Percentiles rank a stretch among this genome's conserved stretches.
phyloP scores from a whole-genome alignment of 2,888 invertebrate genomes.

The Drosophila atripex region DNA sequence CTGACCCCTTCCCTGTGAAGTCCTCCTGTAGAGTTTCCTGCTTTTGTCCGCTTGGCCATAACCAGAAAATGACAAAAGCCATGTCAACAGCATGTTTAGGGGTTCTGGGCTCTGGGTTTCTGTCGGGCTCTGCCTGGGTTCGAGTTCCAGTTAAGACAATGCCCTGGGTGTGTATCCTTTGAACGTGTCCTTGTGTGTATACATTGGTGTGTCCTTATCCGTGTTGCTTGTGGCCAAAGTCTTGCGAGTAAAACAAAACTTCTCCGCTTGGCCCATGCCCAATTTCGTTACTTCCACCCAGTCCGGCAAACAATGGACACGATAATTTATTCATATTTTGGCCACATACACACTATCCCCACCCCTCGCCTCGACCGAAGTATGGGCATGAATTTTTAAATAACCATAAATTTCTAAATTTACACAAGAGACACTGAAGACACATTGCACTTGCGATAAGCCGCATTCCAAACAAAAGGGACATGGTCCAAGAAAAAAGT shows the following conservation, averaged over 20 bases:
- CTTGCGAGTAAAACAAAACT: slow-evolving; percentile 54
- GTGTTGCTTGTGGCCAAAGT: slow-evolving; percentile 66
- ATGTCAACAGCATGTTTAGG: slow-evolving; percentile 74
- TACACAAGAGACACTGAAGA: slow-evolving; percentile 75
- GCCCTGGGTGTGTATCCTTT: slow-evolving; percentile 27
- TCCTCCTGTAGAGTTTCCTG: slow-evolving; percentile 38
- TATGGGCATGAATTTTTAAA: slow-evolving; percentile 71
- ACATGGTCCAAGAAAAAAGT: slow-evolving; percentile 20
- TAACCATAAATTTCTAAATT: slow-evolving; percentile 80
- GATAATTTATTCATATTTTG: slow-evolving; percentile 77
- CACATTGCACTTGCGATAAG: slow-evolving; percentile 75
- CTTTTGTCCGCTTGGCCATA: slow-evolving; percentile 73
- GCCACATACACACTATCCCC: slow-evolving; percentile 59
- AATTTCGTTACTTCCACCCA: slow-evolving; percentile 67
- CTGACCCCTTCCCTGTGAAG: neutral
- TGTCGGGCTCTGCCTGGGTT: slow-evolving; percentile 8
- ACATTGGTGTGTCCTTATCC: slow-evolving; percentile 44
- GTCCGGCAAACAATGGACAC: slow-evolving; percentile 69
- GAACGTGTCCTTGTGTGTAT: slow-evolving; percentile 11
- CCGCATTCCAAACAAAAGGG: slow-evolving; percentile 48
- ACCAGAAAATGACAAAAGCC: slow-evolving; percentile 78
- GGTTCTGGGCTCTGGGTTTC: slow-evolving; percentile 39
- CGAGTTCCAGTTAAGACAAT: slow-evolving; percentile 63
- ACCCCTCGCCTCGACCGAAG: slow-evolving; percentile 7
- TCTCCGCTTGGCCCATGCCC: slow-evolving; percentile 29